Conservation (phyloP, 35 echinoderm and acorn worm species). For the Strongylocentrotus purpuratus region DNA sequence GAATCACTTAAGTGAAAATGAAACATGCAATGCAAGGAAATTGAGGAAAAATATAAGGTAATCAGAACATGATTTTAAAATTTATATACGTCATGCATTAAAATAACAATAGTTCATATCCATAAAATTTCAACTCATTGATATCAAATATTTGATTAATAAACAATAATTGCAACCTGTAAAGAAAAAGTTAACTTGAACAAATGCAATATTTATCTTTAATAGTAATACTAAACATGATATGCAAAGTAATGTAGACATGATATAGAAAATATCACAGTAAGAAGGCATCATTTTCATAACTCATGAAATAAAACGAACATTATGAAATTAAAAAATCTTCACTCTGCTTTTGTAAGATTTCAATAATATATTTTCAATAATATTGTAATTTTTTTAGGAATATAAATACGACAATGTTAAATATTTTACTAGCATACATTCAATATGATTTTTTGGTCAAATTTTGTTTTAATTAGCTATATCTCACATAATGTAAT, state of each 20-base stretch:
- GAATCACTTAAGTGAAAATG: background rate
- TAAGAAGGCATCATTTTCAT: no score
- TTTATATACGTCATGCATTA: background rate
- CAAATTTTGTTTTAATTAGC: background rate
- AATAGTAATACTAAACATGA: background rate
- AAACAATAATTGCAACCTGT: background rate
- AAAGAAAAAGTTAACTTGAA: background rate
- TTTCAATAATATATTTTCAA: background rate
- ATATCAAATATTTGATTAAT: background rate
- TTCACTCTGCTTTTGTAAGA: background rate
- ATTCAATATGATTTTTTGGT: no score
- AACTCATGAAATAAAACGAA: background rate
- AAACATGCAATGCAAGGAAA: background rate
- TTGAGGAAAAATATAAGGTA: background rate
- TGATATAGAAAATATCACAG: background rate
- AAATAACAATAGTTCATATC: background rate
- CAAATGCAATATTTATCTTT: background rate
- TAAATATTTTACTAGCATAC: no score
- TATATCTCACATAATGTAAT: background rate
- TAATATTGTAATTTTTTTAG: no score
- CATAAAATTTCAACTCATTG: background rate
- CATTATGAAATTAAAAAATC: background rate
- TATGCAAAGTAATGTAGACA: background rate
- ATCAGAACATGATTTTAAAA: background rate
- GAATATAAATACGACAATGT: no score